Evolutionary conservation across 1,140 invertebrate genomes (phyloP), one percentile per base, ranked within the genome.

Genomic region (Sarcophaga bullata): DNA sequence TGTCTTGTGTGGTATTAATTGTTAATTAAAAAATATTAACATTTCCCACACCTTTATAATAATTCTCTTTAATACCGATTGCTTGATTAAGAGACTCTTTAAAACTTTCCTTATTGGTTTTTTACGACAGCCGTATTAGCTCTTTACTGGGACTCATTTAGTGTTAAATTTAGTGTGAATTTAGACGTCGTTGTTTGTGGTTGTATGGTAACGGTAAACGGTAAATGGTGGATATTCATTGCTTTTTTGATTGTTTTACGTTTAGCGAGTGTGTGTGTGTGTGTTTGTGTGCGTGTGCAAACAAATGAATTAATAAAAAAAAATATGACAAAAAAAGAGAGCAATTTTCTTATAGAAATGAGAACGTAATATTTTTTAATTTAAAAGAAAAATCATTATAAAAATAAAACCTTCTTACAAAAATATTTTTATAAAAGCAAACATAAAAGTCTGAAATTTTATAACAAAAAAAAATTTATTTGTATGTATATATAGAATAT

Each of bases 241-340:
- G 9, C 52, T 72, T 72, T 72, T n/a, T 76, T 76, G 6, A 9
- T 76, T 76, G 46, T 76, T 62, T 62, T 76, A 76, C 47, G 47
- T 76, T 76, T 25, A 76, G 49, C 47, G 73, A 49, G 47, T 76
- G 73, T 76, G 47, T 76, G 73, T 76, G 47, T 76, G 47, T 76
- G 15, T 72, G 62, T 72, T 19, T 54, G 15, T 72, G 19, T 37
- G 25, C 25, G 25, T 37, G 25, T 37, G 25, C 6, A 11, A 72
- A 62, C 1, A 15, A 15, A 62, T n/a, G 13, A 62, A 62, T 62
- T 62, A 13, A 62, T 7, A 15, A 62, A 62, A 62, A 15, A 75
- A 76, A 76, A 49, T 11, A n/a, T 17, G 17, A 76, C 25, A 72
- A 73, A 10, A 49, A 49, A 15, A 76, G 73, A 49, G 47, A 76